Evolutionary conservation across 2,888 invertebrate species (phyloP).

Genomic region (Andrena camellia): DNA sequence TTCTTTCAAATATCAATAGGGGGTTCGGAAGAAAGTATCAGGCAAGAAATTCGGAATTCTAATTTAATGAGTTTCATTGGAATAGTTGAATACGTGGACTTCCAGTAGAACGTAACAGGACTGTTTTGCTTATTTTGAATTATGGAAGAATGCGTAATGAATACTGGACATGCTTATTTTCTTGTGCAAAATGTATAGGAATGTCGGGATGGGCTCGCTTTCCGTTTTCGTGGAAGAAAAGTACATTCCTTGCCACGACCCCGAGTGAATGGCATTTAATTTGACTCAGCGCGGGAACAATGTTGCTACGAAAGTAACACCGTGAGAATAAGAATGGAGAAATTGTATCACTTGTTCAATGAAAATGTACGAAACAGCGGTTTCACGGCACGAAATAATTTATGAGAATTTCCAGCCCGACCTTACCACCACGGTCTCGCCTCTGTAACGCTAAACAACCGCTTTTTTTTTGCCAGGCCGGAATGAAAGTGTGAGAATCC

Average conservation of each 20-base stretch:
- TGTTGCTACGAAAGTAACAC: slow-evolving; percentile 40
- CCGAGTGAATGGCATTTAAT: neutral
- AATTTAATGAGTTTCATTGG: too few relatives aligned
- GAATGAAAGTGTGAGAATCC: slow-evolving; percentile 80
- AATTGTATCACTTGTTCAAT: slow-evolving; percentile 68
- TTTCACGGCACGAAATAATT: slow-evolving; percentile 66
- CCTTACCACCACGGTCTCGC: slow-evolving; percentile 51
- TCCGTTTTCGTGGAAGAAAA: neutral
- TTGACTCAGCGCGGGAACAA: slow-evolving; percentile 3
- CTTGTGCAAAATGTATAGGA: too few relatives aligned
- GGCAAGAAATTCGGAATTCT: too few relatives aligned
- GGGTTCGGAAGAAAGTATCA: too few relatives aligned
- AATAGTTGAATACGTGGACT: too few relatives aligned
- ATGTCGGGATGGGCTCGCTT: neutral
- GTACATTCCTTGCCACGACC: neutral
- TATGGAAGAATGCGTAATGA: too few relatives aligned
- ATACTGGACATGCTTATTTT: too few relatives aligned
- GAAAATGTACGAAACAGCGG: slow-evolving; percentile 57
- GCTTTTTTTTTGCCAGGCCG: slow-evolving; percentile 68
- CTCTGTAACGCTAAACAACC: slow-evolving; percentile 51
- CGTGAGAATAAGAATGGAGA: slow-evolving; percentile 64
- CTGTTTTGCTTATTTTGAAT: too few relatives aligned
- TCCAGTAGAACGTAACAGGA: too few relatives aligned
- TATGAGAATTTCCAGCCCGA: slow-evolving; percentile 75
- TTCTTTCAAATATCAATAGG: slow-evolving; percentile 8